These are phyloP conservation scores for Goniozus legneri DNA, from an alignment of 1,140 invertebrate genomes.

Conservation along the genomic window DNA sequence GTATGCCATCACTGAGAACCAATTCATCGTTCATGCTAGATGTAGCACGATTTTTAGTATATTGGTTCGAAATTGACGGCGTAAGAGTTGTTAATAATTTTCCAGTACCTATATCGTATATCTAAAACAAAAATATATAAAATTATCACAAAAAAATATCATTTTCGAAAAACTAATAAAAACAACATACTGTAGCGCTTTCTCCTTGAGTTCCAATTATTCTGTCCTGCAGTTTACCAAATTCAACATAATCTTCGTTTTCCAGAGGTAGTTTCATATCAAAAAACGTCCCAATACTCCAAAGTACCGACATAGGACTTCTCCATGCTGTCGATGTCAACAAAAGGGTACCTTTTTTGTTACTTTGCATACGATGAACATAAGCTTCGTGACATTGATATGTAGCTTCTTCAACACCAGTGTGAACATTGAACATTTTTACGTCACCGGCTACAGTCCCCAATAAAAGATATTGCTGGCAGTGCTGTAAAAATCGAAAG, in stretches of 20 bases:
- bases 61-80: constrained; percentile 83
- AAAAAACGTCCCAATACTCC: constrained; percentile 73
- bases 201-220: constrained; percentile 81
- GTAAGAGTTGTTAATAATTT: constrained; percentile 69
- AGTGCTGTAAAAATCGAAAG: constrained; percentile 66
- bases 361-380: constrained; percentile 73
- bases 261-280: constrained; percentile 71
- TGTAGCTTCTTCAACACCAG: constrained; percentile 73
- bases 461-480: constrained; percentile 76
- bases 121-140: constrained; percentile 55
- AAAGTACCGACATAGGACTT: constrained; percentile 77
- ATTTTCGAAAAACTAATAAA: neutral
- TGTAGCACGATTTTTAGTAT: constrained; percentile 89
- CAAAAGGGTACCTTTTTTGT: constrained; percentile 71
- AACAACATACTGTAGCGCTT: constrained; percentile 61
- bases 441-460: constrained; percentile 87
- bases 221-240: constrained; percentile 85
- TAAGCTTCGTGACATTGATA: constrained; percentile 81
- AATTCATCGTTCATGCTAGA: constrained; percentile 93
- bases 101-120: constrained; percentile 88
- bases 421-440: constrained; percentile 79
- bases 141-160: neutral
- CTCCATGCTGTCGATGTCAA: constrained; percentile 85
- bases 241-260: constrained; percentile 87
- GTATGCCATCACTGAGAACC: constrained; percentile 86